Evolutionary conservation across 2,888 invertebrate genomes (phyloP).

Genomic region (Protodeltote pygarga): DNA sequence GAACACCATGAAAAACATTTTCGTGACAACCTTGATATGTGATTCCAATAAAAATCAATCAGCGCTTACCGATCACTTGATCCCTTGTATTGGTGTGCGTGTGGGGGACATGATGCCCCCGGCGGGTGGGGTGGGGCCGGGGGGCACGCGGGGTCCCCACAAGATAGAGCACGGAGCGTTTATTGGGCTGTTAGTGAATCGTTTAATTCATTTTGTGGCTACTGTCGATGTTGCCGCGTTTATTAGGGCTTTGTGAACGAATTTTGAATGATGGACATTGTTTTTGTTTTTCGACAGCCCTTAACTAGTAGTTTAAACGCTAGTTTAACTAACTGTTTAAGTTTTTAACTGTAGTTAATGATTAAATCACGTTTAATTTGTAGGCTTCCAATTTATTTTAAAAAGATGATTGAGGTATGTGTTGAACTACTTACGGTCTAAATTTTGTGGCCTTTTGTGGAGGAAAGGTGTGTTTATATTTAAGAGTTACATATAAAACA

Average conservation of each 20-base stretch:
- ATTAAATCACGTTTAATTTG: no score
- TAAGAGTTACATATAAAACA: no score
- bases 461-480: no score
- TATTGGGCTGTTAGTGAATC: constrained; percentile 50
- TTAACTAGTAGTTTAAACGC: no score
- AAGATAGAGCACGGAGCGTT: constrained; percentile 51
- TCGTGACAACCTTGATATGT: constrained; percentile 65
- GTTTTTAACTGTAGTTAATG: no score
- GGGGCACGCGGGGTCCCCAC: constrained; percentile 18
- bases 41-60: constrained; percentile 82
- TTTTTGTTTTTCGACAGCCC: no score
- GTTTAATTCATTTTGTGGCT: constrained; percentile 44
- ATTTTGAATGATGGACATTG: constrained; percentile 6
- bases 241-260: constrained; percentile 34
- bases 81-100: constrained; percentile 57
- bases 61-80: constrained; percentile 70
- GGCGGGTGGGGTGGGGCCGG: background rate
- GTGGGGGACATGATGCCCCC: constrained; percentile 18
- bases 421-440: no score
- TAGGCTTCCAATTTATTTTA: no score
- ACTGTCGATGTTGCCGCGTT: constrained; percentile 34
- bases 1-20: background rate
- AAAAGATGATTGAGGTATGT: no score
- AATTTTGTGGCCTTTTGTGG: no score
- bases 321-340: no score